Conservation (phyloP, 2,113 vertebrate species). For the Nanorana parkeri region DNA sequence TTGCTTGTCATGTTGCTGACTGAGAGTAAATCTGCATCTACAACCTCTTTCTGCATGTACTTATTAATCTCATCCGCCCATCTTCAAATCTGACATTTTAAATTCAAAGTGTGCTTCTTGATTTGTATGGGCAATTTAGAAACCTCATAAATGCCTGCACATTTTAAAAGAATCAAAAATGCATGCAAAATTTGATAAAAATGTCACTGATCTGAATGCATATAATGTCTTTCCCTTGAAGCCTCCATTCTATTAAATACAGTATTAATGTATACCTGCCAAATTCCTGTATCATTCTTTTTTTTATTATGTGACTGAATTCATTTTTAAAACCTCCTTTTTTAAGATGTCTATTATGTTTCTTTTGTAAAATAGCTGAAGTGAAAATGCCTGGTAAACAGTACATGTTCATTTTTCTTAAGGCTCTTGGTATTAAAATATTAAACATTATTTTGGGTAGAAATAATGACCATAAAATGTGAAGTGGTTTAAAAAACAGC, state of each 20-base stretch:
- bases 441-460: too few relatives aligned
- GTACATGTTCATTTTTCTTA: background rate
- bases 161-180: slow-evolving; percentile 54
- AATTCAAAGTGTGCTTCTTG: slow-evolving; percentile 50
- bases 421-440: background rate
- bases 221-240: slow-evolving; percentile 47
- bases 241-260: slow-evolving; percentile 38
- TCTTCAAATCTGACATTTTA: slow-evolving; percentile 56
- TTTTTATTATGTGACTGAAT: slow-evolving; percentile 52
- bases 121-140: slow-evolving; percentile 56
- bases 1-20: slow-evolving; percentile 54
- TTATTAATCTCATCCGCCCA: slow-evolving; percentile 51
- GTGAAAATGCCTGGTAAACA: background rate
- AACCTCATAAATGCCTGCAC: slow-evolving; percentile 50
- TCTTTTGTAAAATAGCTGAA: slow-evolving; percentile 24
- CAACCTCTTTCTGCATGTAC: slow-evolving; percentile 54
- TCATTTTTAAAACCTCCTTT: slow-evolving; percentile 49
- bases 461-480: too few relatives aligned
- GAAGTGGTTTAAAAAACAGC: too few relatives aligned
- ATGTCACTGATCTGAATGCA: slow-evolving; percentile 53
- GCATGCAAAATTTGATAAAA: slow-evolving; percentile 56
- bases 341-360: slow-evolving; percentile 43
- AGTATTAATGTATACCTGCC: slow-evolving; percentile 46
- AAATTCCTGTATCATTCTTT: slow-evolving; percentile 24
- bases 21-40: slow-evolving; percentile 51